A percentile compares a stretch with the other conserved stretches of the same genome.
phyloP scores from a whole-genome alignment of 1,140 invertebrate species.

The Drosophila arizonae region DNA sequence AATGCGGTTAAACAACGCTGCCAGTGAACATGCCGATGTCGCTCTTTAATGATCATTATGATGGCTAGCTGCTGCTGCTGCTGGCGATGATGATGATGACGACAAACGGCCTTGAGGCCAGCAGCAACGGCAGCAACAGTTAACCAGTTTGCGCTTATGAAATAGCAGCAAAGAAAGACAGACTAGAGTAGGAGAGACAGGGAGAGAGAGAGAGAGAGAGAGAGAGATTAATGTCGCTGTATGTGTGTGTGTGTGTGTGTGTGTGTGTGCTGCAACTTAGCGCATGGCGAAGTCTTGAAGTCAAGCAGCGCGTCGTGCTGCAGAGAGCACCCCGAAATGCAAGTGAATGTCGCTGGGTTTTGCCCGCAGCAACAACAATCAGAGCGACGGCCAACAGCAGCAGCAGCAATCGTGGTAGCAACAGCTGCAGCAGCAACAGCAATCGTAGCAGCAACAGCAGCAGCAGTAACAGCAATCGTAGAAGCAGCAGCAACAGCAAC shows the following conservation, averaged over 20 bases:
- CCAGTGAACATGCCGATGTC: constrained; percentile 19
- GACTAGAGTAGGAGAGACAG: constrained; percentile 15
- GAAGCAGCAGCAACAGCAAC: neutral
- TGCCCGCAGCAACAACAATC: constrained; percentile 25
- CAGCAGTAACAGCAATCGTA: no score
- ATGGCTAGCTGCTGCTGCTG: constrained; percentile 1
- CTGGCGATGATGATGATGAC: constrained; percentile 11
- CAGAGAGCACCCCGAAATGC: constrained; percentile 52
- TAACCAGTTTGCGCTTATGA: constrained; percentile 75
- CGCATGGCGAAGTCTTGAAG: neutral
- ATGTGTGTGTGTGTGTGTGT: neutral
- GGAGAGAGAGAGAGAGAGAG: neutral
- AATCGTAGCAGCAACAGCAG: neutral
- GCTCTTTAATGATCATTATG: constrained; percentile 15
- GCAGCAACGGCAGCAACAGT: constrained; percentile 44
- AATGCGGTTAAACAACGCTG: constrained; percentile 73
- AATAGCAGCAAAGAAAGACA: constrained; percentile 42
- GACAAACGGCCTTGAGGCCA: constrained; percentile 74
- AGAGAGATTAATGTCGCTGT: neutral
- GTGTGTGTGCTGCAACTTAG: neutral
- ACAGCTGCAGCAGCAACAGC: constrained; percentile 1
- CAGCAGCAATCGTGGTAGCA: constrained; percentile 1
- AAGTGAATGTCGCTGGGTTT: constrained; percentile 61
- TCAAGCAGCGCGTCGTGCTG: constrained; percentile 9
- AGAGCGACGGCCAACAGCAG: neutral